phyloP scores from a whole-genome alignment of 1,140 invertebrate species.

The Drosophila navojoa region DNA sequence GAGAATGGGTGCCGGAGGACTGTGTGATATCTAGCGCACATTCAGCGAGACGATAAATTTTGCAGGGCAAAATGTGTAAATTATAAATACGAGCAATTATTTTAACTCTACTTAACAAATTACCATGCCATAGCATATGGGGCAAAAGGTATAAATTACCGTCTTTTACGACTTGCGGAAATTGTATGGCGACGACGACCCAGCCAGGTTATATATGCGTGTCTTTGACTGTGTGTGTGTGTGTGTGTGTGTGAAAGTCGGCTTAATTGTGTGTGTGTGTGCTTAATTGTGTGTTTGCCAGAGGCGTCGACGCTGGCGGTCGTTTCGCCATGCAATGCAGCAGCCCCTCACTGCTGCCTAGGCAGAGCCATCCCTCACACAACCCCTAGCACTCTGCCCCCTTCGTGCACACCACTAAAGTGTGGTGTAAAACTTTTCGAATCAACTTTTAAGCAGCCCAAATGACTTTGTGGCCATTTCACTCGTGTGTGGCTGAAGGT shows the following conservation, averaged over 20 bases:
- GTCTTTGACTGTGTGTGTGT: constrained; percentile 1
- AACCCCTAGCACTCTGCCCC: background rate
- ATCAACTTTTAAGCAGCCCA: constrained; percentile 80
- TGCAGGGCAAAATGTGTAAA: constrained; percentile 82
- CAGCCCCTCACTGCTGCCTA: constrained; percentile 32
- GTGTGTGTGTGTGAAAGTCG: constrained; percentile 30
- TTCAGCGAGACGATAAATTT: constrained; percentile 82
- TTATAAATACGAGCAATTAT: constrained; percentile 84
- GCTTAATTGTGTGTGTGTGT: constrained; percentile 74
- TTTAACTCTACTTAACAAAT: constrained; percentile 84
- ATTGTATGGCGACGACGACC: constrained; percentile 73
- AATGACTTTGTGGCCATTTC: constrained; percentile 74
- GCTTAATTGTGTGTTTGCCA: constrained; percentile 77
- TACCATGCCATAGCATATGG: constrained; percentile 83
- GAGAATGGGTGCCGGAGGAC: background rate
- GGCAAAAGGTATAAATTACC: constrained; percentile 82
- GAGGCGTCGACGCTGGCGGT: constrained; percentile 52
- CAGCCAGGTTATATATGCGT: constrained; percentile 37
- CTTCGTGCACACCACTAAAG: constrained; percentile 8
- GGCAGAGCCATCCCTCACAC: constrained; percentile 11
- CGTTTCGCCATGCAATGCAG: constrained; percentile 54
- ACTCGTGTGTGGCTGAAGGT: constrained; percentile 28
- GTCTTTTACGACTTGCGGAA: constrained; percentile 82
- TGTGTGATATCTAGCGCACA: constrained; percentile 70
- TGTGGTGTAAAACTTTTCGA: constrained; percentile 76